Evolutionary conservation across 2,888 invertebrate species (phyloP), one percentile per base, ranked within the genome.

Genomic region (Eupeodes luniger): DNA sequence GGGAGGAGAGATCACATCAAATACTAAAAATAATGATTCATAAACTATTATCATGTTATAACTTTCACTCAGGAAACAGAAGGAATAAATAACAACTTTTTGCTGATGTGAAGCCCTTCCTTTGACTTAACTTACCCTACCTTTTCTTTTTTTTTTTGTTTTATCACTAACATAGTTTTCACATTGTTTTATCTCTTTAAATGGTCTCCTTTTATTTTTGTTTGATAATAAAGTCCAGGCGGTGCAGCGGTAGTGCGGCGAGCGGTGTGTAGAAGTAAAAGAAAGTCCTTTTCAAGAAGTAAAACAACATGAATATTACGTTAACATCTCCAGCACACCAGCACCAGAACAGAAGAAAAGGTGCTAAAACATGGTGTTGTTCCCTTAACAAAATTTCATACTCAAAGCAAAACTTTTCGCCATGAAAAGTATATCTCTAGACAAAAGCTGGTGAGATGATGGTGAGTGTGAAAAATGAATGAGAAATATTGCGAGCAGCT

Each of bases 221-320:
- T 57, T 66, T 57, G 61, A 67, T 78, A 86, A 86, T 86, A 78
- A 82, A 62, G 85, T 78, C 72, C 85, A 86, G 78, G 62, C 82
- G 82, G 77, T 75, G 74, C 77, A 19, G 7, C 2, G 36, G 36
- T 36, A 2, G 36, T 5, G 36, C 36, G 36, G 7, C 7, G 36
- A 2, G 5, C 5, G 36, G 36, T 36, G 36, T 36, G 9, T 55
- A 12, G 7, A 12, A 12, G 19, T 10, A 7, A 6, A 16, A 82
- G 44, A 51, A 67, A 75, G 72, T 77, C 78, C 82, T 19, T 78
- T 82, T 74, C 67, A 78, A 74, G 64, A 74, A 74, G 53, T 82
- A 62, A 78, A 86, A 86, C 72, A 86, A 86, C 82, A 86, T 85
- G 85, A 86, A 86, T 78, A 82, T 75, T 75, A 82, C 85, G 82